A percentile compares a stretch with the other conserved stretches of the same genome.
Conservation (phyloP, 1,140 invertebrate genomes). For the Aphidius gifuensis region DNA sequence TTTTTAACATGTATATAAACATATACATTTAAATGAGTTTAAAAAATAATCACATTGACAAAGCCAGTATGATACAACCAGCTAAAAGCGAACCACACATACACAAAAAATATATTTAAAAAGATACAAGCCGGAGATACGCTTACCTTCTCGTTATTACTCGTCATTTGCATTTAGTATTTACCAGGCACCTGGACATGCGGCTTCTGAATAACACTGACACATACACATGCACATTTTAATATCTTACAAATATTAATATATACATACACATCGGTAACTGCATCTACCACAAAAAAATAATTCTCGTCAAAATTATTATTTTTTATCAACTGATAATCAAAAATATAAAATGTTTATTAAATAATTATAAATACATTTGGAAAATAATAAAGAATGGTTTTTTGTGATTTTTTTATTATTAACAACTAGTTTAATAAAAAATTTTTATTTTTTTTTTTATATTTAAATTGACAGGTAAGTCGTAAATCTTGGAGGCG, state of each 20-base stretch:
- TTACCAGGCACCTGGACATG: constrained; percentile 22
- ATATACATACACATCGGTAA: background rate
- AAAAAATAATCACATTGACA: background rate
- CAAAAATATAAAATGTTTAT: no score
- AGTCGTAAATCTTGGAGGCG: constrained; percentile 1
- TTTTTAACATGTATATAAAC: background rate
- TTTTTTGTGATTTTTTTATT: no score
- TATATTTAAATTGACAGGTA: background rate
- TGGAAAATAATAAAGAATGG: no score
- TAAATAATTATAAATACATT: no score
- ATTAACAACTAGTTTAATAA: no score
- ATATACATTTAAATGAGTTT: background rate
- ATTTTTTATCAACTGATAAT: no score
- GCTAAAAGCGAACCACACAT: background rate
- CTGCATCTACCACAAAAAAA: no score
- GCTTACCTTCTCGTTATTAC: constrained; percentile 32
- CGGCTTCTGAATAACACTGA: constrained; percentile 2
- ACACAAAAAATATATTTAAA: background rate
- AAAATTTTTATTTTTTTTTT: background rate
- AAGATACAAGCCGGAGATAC: constrained; percentile 32
- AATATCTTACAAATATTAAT: constrained; percentile 3
- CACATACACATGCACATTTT: constrained; percentile 12
- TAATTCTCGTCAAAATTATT: no score
- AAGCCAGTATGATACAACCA: background rate
- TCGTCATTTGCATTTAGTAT: constrained; percentile 32